A percentile compares a stretch with the other conserved stretches of the same genome.
Conservation (phyloP, 1,140 invertebrate species). For the Thaumetopoea pityocampa region DNA sequence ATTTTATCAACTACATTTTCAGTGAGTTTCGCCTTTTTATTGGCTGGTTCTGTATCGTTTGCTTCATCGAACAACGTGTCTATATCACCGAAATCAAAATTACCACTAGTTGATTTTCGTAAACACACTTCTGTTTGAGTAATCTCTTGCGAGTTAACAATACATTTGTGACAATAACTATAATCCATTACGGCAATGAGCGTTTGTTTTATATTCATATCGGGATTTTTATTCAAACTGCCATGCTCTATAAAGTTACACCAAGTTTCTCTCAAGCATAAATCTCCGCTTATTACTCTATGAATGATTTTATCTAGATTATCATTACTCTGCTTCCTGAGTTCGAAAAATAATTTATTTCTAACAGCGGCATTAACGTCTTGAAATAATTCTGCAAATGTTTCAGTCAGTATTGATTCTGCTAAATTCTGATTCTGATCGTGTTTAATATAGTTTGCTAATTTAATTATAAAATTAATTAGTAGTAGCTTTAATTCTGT, state of each 20-base stretch:
- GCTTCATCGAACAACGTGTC: conserved; percentile 39
- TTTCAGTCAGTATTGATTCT: conserved; percentile 9
- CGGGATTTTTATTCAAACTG: not conserved
- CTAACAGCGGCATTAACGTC: conserved; percentile 17
- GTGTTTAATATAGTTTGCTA: conserved; percentile 10
- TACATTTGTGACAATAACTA: conserved; percentile 39
- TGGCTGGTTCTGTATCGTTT: conserved; percentile 34
- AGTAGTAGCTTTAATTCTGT: conserved; percentile 35
- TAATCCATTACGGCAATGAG: conserved; percentile 12
- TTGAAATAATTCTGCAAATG: conserved; percentile 22
- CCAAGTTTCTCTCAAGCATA: conserved; percentile 14
- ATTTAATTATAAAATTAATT: conserved; percentile 36
- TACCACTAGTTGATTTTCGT: conserved; percentile 23
- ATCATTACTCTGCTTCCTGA: conserved; percentile 13
- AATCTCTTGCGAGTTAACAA: conserved; percentile 11
- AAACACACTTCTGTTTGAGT: not conserved
- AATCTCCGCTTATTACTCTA: conserved; percentile 20
- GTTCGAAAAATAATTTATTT: conserved; percentile 17
- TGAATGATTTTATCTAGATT: conserved; percentile 24
- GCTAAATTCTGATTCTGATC: conserved; percentile 21
- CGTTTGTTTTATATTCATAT: conserved; percentile 16
- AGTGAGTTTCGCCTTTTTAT: conserved; percentile 45
- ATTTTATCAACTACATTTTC: conserved; percentile 26
- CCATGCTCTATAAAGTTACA: conserved; percentile 6
- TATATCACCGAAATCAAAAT: conserved; percentile 47